Percentiles rank a stretch among this genome's conserved stretches.
phyloP scores from a whole-genome alignment of 2,888 invertebrate genomes.

The Heteromyza rotundicornis region DNA sequence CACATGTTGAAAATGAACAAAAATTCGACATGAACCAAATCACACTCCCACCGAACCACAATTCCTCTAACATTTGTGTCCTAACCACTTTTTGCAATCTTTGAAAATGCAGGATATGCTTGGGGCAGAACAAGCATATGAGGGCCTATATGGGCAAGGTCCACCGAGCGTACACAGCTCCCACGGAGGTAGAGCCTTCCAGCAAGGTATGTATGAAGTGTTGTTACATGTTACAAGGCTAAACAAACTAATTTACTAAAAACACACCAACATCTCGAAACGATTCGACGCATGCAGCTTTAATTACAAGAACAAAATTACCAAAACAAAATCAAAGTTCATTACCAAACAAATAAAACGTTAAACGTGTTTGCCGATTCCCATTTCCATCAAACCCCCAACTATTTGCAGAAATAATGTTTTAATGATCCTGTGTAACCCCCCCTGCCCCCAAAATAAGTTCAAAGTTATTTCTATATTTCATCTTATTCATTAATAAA shows the following conservation, averaged over 20 bases:
- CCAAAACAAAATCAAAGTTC: not conserved
- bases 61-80: conserved; percentile 38
- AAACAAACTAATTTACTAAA: not conserved
- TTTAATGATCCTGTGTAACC: not conserved
- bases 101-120: conserved; percentile 62
- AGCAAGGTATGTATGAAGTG: conserved; percentile 76
- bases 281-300: conserved; percentile 21
- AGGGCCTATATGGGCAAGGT: conserved; percentile 90
- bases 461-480: too few relatives aligned
- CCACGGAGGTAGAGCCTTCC: conserved; percentile 78
- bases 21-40: not conserved
- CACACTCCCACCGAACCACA: conserved; percentile 9
- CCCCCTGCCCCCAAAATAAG: too few relatives aligned
- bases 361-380: not conserved
- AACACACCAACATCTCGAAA: not conserved
- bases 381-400: not conserved
- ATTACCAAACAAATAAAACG: not conserved
- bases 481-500: too few relatives aligned
- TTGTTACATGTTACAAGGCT: too few relatives aligned
- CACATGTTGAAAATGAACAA: not conserved
- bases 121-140: conserved; percentile 94
- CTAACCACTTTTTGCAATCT: conserved; percentile 50
- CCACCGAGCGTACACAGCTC: conserved; percentile 86
- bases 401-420: not conserved
- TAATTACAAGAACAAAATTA: not conserved